Evolutionary conservation across 2,113 vertebrate species (phyloP).

Genomic region (Falcunculus frontatus): DNA sequence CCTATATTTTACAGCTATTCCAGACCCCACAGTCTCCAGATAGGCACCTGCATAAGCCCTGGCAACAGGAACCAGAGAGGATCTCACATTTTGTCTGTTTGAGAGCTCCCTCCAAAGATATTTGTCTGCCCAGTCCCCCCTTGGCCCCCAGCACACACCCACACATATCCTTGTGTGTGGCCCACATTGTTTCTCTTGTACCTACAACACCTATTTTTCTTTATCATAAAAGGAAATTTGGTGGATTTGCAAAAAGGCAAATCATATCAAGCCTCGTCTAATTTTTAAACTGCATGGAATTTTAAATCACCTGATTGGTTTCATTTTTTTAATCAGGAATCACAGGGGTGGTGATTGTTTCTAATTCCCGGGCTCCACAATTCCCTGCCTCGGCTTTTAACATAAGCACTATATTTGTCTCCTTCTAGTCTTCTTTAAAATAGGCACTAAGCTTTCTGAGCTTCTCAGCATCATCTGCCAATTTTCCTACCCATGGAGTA

Average conservation of each 20-base stretch:
- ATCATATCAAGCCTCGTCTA: not conserved
- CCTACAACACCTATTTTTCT: not conserved
- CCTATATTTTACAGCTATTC: not conserved
- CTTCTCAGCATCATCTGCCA: not conserved
- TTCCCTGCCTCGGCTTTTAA: not conserved
- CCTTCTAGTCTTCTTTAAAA: not conserved
- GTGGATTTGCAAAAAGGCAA: not conserved
- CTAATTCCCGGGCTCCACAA: not conserved
- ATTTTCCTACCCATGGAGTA: not conserved
- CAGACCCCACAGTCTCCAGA: not conserved
- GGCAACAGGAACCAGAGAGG: not conserved
- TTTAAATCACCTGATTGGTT: not conserved
- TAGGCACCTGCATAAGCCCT: not conserved
- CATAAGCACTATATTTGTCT: not conserved
- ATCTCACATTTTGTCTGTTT: not conserved
- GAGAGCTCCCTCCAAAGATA: not conserved
- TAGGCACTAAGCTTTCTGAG: not conserved
- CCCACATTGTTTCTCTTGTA: not conserved
- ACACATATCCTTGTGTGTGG: not conserved
- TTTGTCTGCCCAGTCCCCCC: not conserved
- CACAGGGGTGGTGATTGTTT: not conserved
- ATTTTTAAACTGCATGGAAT: not conserved
- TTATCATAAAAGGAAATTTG: not conserved
- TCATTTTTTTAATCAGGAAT: not conserved
- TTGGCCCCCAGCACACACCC: not conserved